Evolutionary conservation across 30 jellyfish, hydroid and myxozoan species (phyloP), one percentile per base, ranked within the genome.

Genomic region (Aurelia sp.): DNA sequence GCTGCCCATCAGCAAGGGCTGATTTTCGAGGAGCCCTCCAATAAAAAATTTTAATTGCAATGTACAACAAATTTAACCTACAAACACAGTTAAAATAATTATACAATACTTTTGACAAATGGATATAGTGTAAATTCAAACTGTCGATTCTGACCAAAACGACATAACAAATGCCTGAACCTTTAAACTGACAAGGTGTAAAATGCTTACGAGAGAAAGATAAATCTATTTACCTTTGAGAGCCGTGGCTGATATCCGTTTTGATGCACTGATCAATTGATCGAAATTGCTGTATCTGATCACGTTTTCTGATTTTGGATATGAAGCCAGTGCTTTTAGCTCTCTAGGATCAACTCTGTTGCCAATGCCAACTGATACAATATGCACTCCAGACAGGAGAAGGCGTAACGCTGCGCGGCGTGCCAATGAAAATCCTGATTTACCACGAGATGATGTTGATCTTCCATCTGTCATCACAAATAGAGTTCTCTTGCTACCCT

Each of bases 381-480:
- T 59, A 5, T 76, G 91, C 11, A 77, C 48, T 16, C 96, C 96
- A 4, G 66, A 22, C 40, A 3, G 51, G 41, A 27, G 67, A 21
- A 87, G 63, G 8, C 50, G 47, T 47, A 72, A 13, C 11, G 96
- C 85, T 6, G 80, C 80, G n/a, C 76, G 40, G 19, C 96, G 70
- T 5, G 81, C 76, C 31, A 76, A 61, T 13, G 63, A 16, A 60
- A 76, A 87, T 41, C 96, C 96, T 13, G 86, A 78, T 13, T 35
- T 16, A 8, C 91, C 90, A 13, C 74, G 59, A 6, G 19, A 50
- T 0, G 82, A 17, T 27, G 91, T 76, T n/a, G 96, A 76, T 35
- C 61, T 55, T 0, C 96, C 96, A 40, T 87, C 96, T 2, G 96
- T 87, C 91, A 87, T 76, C 47, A 87, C 90, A 40, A 87, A 77